Base-by-base conservation (phyloP, 1,140 invertebrate genomes). In the Zaprionus gabonicus region DNA sequence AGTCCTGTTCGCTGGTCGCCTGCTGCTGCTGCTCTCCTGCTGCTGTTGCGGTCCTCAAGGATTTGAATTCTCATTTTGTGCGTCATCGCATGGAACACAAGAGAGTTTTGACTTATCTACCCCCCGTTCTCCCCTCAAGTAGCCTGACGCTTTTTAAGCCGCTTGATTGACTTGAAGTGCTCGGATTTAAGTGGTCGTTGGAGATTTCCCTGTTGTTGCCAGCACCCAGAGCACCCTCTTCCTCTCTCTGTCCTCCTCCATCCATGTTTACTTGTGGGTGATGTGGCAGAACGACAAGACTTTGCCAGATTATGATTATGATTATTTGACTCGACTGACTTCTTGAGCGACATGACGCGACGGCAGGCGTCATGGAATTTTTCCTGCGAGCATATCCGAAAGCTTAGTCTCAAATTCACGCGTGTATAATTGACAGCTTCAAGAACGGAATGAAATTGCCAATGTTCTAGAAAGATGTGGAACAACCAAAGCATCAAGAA, bases 151-250 rank as follows among this genome's bases (percentile, higher is more conserved):
- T 78, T 78, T 80, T 70, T 80, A 80, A 80, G 78, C 78, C 63
- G 55, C 62, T 86, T 76, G 82, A 85, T 80, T 80, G 82, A 81
- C 76, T 81, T 76, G 76, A 84, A 84, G 74, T 83, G 74, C 70
- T 78, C 57, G 71, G 72, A 76, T 80, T 80, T 68, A 80, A 80
- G 70, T 78, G 75, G 78, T 78, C 78, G 74, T 77, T 76, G 59
- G 69, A 77, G 74, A 80, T 80, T 80, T 77, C 44, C 69, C 60
- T 59, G n/a, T 75, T 76, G 66, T 46, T 46, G 41, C 41, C 41
- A n/a, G 41, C 41, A 46, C n/a, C 41, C 41, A 46, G 2, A 23
- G 23, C 41, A n/a, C 15, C 41, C n/a, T n/a, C 5, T 5, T 7
- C 4, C 6, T 4, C n/a, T n/a, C n/a, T n/a, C n/a, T n/a, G n/a